Conservation (phyloP, 2,797 vertebrate genomes). For the Lycodopsis pacificus region DNA sequence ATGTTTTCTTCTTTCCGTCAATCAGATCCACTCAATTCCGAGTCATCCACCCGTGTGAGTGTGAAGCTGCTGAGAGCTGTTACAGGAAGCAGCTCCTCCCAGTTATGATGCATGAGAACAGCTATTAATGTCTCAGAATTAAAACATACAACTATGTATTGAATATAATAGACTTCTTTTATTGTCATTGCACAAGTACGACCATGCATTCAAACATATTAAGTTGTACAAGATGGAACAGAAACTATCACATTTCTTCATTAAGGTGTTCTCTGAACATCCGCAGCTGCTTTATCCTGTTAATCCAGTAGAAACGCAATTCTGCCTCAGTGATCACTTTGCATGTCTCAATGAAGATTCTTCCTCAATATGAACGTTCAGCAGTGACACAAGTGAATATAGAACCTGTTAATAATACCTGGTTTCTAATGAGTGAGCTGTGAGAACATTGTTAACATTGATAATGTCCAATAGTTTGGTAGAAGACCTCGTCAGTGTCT, state of each 20-base stretch:
- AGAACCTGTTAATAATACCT: too few species aligned
- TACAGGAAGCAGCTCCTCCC: background rate
- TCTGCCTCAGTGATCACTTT: background rate
- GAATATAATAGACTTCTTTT: background rate
- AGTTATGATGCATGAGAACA: too few species aligned
- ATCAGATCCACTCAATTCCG: constrained; percentile 54
- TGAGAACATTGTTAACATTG: background rate
- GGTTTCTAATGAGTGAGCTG: background rate
- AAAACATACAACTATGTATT: background rate
- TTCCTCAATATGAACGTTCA: background rate
- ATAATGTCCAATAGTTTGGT: too few species aligned
- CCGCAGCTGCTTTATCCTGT: background rate
- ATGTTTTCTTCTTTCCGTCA: background rate
- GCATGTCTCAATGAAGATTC: background rate
- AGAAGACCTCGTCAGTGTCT: too few species aligned
- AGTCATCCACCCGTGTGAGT: constrained; percentile 57
- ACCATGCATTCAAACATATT: too few species aligned
- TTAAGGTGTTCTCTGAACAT: too few species aligned
- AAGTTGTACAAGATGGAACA: background rate
- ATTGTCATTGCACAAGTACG: too few species aligned
- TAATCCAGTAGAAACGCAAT: background rate
- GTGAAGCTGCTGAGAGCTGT: background rate
- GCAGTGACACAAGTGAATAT: background rate
- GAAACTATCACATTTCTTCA: background rate
- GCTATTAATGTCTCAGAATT: background rate